A percentile compares a stretch with the other conserved stretches of the same genome.
Evolutionary conservation across 2,113 vertebrate species (phyloP).

Genomic region (Pomatorhinus ruficollis): DNA sequence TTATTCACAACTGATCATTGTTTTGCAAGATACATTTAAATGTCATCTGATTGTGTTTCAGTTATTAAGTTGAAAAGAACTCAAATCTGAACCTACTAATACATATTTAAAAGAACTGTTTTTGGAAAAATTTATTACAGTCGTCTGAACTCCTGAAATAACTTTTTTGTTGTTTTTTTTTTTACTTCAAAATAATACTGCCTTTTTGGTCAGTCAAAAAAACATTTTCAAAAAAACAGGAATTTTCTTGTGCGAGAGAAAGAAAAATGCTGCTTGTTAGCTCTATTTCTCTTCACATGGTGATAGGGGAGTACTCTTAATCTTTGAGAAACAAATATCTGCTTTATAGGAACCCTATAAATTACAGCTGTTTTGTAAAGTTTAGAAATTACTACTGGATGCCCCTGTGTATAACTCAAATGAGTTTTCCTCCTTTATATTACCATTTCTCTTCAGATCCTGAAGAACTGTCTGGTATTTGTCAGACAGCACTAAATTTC

Average conservation of each 20-base stretch:
- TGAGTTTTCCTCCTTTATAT: background rate
- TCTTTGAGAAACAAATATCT: background rate
- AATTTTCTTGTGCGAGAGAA: background rate
- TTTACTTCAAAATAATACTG: background rate
- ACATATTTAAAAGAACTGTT: background rate
- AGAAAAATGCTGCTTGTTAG: background rate
- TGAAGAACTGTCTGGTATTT: background rate
- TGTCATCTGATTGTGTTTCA: background rate
- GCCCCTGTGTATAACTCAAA: background rate
- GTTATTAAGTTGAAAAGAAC: background rate
- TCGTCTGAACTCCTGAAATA: background rate
- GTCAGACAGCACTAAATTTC: slow-evolving; percentile 7
- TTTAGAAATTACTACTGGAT: background rate
- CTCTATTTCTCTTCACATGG: background rate
- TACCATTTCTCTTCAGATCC: slow-evolving; percentile 5
- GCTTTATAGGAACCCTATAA: background rate
- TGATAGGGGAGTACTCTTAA: background rate
- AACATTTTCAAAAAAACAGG: accelerated
- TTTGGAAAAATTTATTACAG: background rate
- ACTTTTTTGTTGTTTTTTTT: background rate
- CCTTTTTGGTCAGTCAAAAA: background rate
- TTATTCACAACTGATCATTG: background rate
- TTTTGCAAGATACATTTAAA: background rate
- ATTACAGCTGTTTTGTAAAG: background rate
- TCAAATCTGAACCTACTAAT: background rate